Evolutionary conservation across 2,113 vertebrate genomes (phyloP).

Genomic region (Tragelaphus buxtoni): DNA sequence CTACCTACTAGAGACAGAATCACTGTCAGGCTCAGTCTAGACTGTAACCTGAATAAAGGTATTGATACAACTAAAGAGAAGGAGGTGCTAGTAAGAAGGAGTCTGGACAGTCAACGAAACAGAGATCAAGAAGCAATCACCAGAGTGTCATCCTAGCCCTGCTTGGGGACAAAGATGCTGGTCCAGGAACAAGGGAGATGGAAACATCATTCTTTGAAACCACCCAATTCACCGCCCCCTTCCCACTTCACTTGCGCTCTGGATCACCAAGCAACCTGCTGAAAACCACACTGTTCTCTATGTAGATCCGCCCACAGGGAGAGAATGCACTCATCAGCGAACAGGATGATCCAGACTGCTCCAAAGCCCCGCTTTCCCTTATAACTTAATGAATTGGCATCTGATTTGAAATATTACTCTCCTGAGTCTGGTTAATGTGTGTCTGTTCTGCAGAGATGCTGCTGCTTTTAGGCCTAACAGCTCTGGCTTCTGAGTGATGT

Average conservation of each 20-base stretch:
- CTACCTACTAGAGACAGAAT: neutral
- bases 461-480: conserved; percentile 30
- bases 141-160: neutral
- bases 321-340: neutral
- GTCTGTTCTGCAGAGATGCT: conserved; percentile 41
- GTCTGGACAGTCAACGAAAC: neutral
- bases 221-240: neutral
- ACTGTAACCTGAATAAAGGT: neutral
- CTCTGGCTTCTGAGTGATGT: conserved; percentile 50
- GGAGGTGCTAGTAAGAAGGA: neutral
- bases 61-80: neutral
- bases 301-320: conserved; percentile 1
- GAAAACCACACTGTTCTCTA: conserved; percentile 1
- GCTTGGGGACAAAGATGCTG: neutral
- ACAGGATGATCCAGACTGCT: conserved; percentile 39
- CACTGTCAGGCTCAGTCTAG: neutral
- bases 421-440: conserved; percentile 43
- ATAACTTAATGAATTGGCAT: conserved; percentile 66
- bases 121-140: neutral
- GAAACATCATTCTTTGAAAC: conserved; percentile 17
- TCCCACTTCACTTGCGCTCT: neutral
- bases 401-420: conserved; percentile 66
- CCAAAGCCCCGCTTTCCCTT: conserved; percentile 46
- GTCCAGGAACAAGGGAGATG: neutral
- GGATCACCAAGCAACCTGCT: conserved; percentile 21